These are phyloP conservation scores for Progne subis DNA, from an alignment of 2,113 vertebrate genomes.

Conservation along the genomic window DNA sequence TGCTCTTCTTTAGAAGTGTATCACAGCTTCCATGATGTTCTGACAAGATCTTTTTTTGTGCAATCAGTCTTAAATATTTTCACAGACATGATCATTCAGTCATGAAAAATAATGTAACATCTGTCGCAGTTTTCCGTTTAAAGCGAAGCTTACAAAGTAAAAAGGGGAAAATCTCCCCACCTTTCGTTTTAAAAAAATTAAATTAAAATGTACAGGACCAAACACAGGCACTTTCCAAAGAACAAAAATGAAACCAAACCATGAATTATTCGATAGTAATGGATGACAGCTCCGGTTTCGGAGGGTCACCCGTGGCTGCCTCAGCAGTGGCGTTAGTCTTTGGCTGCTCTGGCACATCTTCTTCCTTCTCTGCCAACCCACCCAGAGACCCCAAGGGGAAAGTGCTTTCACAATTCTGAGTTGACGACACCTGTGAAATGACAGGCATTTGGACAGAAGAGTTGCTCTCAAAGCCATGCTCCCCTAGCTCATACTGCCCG, in stretches of 20 bases:
- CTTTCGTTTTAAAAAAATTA: constrained; percentile 71
- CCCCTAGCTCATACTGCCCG: constrained; percentile 92
- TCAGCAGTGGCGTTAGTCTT: constrained; percentile 80
- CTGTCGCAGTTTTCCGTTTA: constrained; percentile 60
- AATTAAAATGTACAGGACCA: constrained; percentile 83
- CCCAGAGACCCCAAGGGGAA: constrained; percentile 87
- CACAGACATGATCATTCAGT: constrained; percentile 66
- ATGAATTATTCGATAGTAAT: constrained; percentile 88
- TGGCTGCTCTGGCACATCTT: constrained; percentile 79
- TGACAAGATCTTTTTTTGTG: constrained; percentile 61
- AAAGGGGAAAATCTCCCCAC: constrained; percentile 67
- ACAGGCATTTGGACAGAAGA: constrained; percentile 89
- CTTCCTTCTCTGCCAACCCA: constrained; percentile 83
- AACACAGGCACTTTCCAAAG: constrained; percentile 95
- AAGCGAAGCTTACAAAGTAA: constrained; percentile 76
- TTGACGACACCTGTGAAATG: constrained; percentile 94
- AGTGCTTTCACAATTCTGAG: constrained; percentile 93
- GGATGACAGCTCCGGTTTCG: constrained; percentile 86
- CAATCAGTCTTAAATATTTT: constrained; percentile 71
- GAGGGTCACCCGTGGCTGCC: constrained; percentile 78
- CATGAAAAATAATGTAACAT: constrained; percentile 73
- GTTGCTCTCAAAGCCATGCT: constrained; percentile 87
- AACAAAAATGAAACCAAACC: constrained; percentile 76
- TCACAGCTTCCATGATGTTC: constrained; percentile 65
- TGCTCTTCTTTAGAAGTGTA: constrained; percentile 63